phyloP scores from a whole-genome alignment of 1,140 invertebrate species.

The Armadillidium nasatum region DNA sequence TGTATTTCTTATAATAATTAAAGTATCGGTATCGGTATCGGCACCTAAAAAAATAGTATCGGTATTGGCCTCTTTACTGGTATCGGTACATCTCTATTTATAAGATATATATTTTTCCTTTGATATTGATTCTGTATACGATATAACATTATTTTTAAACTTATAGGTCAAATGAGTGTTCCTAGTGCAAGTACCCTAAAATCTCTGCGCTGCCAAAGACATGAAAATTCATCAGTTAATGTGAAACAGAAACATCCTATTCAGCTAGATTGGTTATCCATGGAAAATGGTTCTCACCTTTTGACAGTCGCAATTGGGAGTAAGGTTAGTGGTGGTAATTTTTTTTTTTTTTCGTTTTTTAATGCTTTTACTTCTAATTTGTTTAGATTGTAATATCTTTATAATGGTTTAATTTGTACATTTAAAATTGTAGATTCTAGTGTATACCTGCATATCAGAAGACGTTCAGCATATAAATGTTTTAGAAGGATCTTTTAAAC shows the following conservation, averaged over 20 bases:
- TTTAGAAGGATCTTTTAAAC: slow-evolving; percentile 80
- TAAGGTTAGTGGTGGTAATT: slow-evolving; percentile 54
- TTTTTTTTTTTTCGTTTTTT: no score
- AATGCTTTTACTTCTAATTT: no score
- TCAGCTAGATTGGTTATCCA: slow-evolving; percentile 97
- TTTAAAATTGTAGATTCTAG: slow-evolving; percentile 56
- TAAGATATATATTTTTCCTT: no score
- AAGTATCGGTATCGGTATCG: no score
- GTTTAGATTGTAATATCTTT: no score
- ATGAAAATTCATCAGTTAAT: slow-evolving; percentile 44
- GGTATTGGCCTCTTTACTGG: no score
- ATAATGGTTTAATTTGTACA: not conserved
- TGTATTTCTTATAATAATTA: no score
- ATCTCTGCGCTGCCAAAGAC: slow-evolving; percentile 63
- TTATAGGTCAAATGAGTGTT: slow-evolving; percentile 69
- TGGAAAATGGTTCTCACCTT: slow-evolving; percentile 97
- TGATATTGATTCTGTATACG: not conserved
- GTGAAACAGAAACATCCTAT: slow-evolving; percentile 59
- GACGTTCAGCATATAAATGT: slow-evolving; percentile 79
- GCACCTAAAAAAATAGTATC: no score
- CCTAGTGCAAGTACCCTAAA: slow-evolving; percentile 89
- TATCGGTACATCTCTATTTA: no score
- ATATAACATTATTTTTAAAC: no score
- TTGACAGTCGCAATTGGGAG: slow-evolving; percentile 93
- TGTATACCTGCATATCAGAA: slow-evolving; percentile 79